These are phyloP conservation scores for Labrus mixtus DNA, from an alignment of 2,113 vertebrate species.

Conservation along the genomic window DNA sequence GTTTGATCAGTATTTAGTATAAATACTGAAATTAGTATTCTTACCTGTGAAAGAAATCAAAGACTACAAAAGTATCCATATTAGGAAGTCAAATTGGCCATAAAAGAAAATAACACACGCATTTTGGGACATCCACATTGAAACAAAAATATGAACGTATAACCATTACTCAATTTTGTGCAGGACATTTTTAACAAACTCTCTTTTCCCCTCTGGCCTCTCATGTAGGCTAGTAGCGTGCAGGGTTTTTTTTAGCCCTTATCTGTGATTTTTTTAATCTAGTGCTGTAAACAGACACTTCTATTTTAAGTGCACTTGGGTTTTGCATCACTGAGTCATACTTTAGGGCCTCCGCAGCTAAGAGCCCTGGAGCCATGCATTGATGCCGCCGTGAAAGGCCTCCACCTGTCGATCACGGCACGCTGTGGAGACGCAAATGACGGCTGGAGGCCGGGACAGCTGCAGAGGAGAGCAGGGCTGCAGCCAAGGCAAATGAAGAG, in stretches of 20 bases:
- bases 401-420: conserved; percentile 46
- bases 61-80: no score
- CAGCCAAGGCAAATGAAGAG: conserved; percentile 77
- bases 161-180: no score
- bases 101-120: no score
- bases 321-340: conserved; percentile 45
- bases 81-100: no score
- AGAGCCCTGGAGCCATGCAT: conserved; percentile 63
- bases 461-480: conserved; percentile 45
- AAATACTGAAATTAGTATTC: no score
- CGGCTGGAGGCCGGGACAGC: conserved; percentile 49
- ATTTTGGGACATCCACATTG: no score
- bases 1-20: no score
- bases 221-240: not conserved
- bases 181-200: no score
- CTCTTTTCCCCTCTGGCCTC: not conserved
- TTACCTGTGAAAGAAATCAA: no score
- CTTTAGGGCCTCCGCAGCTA: conserved; percentile 8
- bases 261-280: not conserved
- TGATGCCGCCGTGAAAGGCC: conserved; percentile 48
- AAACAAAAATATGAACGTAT: no score
- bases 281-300: conserved; percentile 3
- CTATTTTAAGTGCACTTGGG: conserved; percentile 44
- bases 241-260: not conserved
- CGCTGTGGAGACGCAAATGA: conserved; percentile 64